Conservation (phyloP, 1,140 invertebrate species). For the Maniola jurtina region DNA sequence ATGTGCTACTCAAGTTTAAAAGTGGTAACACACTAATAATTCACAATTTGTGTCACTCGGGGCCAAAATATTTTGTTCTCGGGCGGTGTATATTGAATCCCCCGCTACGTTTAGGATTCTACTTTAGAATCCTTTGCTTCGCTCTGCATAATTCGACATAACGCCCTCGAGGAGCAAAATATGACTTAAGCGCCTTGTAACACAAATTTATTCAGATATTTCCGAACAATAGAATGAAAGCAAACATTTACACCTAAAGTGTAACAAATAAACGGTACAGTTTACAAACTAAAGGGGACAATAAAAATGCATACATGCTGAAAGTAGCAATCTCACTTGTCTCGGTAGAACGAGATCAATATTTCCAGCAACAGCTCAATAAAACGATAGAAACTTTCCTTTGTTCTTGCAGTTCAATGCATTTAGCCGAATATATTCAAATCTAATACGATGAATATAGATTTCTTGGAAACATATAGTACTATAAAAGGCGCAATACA, state of each 20-base stretch:
- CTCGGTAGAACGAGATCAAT: slow-evolving; percentile 10
- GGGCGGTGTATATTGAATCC: no score
- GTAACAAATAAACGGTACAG: slow-evolving; percentile 14
- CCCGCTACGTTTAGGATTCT: not conserved
- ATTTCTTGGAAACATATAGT: not conserved
- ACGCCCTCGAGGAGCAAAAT: no score
- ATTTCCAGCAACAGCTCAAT: slow-evolving; percentile 10
- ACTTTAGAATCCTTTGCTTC: no score
- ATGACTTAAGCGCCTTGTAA: no score
- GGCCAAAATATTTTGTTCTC: no score
- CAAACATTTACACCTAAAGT: not conserved
- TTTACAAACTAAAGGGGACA: not conserved
- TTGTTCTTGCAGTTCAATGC: slow-evolving; percentile 1
- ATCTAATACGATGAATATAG: not conserved
- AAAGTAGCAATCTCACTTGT: slow-evolving; percentile 22
- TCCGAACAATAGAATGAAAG: not conserved
- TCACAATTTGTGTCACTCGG: no score
- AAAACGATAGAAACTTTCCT: slow-evolving; percentile 9
- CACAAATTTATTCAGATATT: not conserved
- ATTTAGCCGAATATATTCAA: not conserved
- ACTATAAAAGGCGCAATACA: no score
- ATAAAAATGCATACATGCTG: slow-evolving; percentile 12
- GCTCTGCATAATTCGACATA: no score
- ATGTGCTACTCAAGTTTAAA: no score
- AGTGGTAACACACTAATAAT: no score